Percentiles rank a stretch among this genome's conserved stretches.
phyloP scores from a whole-genome alignment of 2,797 vertebrate species.

The Enteromius paludinosus region DNA sequence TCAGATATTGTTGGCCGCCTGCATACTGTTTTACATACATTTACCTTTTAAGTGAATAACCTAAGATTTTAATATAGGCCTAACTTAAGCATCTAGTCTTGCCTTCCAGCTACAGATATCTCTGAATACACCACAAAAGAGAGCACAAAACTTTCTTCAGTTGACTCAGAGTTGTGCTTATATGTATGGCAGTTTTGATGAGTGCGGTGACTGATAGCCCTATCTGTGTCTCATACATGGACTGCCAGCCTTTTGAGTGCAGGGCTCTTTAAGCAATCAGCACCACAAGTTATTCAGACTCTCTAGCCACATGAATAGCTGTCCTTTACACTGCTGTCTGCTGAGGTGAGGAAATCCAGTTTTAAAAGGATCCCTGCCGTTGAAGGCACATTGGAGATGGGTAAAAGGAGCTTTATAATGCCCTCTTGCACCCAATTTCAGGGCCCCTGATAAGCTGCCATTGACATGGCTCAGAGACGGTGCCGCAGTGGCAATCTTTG shows the following conservation, averaged over 20 bases:
- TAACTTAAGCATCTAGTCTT: neutral
- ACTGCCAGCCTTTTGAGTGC: conserved; percentile 15
- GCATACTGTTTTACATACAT: neutral
- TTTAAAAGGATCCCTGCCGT: conserved; percentile 60
- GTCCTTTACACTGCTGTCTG: conserved; percentile 53
- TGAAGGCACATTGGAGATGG: conserved; percentile 56
- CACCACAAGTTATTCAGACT: conserved; percentile 48
- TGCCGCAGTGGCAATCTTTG: neutral
- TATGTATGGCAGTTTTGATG: conserved; percentile 21
- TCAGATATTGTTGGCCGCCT: neutral
- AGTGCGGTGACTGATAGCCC: conserved; percentile 17
- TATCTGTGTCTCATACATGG: conserved; percentile 43
- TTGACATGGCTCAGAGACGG: conserved; percentile 46
- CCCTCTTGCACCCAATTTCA: conserved; percentile 67
- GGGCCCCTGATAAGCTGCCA: conserved; percentile 60
- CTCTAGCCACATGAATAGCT: conserved; percentile 49
- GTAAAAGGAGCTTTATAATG: conserved; percentile 60
- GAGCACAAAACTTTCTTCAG: neutral
- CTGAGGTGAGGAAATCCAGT: conserved; percentile 57
- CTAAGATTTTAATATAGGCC: neutral
- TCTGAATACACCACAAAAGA: neutral
- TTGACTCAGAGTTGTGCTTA: neutral
- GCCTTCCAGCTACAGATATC: neutral
- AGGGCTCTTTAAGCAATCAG: conserved; percentile 27
- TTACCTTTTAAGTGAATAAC: neutral